Base-by-base conservation (phyloP, 2,888 invertebrate species). In the Cheilosia impressa region DNA sequence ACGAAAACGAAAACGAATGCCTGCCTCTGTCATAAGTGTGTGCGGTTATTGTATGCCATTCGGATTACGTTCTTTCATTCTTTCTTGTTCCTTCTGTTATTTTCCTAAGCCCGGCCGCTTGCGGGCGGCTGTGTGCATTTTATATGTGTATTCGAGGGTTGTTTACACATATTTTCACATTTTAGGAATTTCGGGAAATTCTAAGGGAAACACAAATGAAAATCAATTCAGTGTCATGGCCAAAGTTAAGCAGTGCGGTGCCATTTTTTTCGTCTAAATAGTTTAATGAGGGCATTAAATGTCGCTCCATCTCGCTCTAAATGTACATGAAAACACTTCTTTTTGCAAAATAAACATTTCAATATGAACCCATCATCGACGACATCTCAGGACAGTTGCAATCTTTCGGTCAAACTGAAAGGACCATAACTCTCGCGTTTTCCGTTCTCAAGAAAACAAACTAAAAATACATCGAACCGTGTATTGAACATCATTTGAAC, bases 211-310 rank as follows among this genome's bases (percentile, higher is more conserved):
- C 72, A 73, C 73, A 73, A 66, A 82, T 69, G 82, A 78, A 82
- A 77, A 69, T 72, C 82, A 57, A 82, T 87, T 87, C 82, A 87
- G 87, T 87, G 78, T 87, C 87, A 87, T 82, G 87, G 87, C 87
- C 87, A 82, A 77, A 87, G 77, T 87, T 72, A 69, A 68, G 27
- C 47, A 45, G 69, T 41, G 58, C 43, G 73, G 81, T 87, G 78
- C 69, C 58, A 78, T 69, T 73, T 83, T 69, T 38, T 31, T 43
- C 57, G 66, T 85, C 76, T 68, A 76, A 68, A 81, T 73, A 84
- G 19, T 62, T 72, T 22, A 50, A 45, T 52, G 63, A 75, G 53
- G 82, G 82, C 85, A 85, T 85, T 75, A 55, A 68, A 66, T 80
- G 75, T 55, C 22, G 77, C 72, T 72, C 85, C 43, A 45, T 84